phyloP scores from a whole-genome alignment of 2,888 invertebrate genomes.

The Troides aeacus region DNA sequence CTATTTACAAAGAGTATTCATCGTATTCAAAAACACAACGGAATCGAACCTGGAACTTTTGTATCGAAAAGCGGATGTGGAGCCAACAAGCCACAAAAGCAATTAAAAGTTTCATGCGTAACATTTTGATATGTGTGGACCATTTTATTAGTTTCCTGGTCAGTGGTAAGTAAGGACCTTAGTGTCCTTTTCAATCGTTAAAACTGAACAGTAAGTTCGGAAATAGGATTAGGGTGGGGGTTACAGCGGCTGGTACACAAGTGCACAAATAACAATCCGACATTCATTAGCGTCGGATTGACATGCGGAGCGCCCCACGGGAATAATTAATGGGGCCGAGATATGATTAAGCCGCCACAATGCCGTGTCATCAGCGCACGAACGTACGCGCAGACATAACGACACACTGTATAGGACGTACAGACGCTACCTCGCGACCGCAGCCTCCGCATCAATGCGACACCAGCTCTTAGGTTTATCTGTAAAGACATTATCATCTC shows the following conservation, averaged over 20 bases:
- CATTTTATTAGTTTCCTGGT: too few relatives aligned
- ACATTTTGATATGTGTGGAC: too few relatives aligned
- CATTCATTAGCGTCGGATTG: conserved; percentile 57
- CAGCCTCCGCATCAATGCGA: conserved; percentile 44
- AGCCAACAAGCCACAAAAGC: too few relatives aligned
- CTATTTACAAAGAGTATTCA: too few relatives aligned
- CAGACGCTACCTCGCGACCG: conserved; percentile 34
- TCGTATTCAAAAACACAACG: too few relatives aligned
- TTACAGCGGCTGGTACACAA: conserved; percentile 6
- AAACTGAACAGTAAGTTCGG: neutral
- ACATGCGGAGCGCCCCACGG: conserved; percentile 44
- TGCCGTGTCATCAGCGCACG: conserved; percentile 62
- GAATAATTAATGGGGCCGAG: conserved; percentile 70
- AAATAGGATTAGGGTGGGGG: conserved; percentile 9
- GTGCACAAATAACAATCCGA: conserved; percentile 30
- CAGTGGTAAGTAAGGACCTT: too few relatives aligned
- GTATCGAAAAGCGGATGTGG: too few relatives aligned
- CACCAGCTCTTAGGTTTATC: neutral
- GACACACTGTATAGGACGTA: conserved; percentile 36
- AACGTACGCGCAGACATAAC: conserved; percentile 31
- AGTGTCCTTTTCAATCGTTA: neutral
- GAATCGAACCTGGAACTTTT: too few relatives aligned
- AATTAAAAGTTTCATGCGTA: too few relatives aligned
- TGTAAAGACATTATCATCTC: too few relatives aligned
- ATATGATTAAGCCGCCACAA: conserved; percentile 72